These are phyloP conservation scores for Phrynosoma platyrhinos DNA, from an alignment of 2,113 vertebrate species.

Conservation along the genomic window DNA sequence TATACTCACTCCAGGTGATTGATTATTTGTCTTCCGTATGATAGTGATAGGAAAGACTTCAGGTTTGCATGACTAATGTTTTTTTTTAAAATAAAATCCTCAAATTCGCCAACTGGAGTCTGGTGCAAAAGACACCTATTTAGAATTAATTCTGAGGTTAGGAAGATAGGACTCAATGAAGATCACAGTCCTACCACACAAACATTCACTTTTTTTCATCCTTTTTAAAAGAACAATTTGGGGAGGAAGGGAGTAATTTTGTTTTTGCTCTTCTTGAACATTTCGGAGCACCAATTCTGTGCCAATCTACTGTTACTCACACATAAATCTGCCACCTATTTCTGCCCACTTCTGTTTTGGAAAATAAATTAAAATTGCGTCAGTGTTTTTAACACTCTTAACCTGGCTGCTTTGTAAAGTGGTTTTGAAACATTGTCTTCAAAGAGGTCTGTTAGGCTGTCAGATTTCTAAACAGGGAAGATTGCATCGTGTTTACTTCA, in stretches of 20 bases:
- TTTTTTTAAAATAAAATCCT: too few relatives aligned
- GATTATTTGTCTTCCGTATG: neutral
- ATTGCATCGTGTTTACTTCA: slow-evolving; percentile 11
- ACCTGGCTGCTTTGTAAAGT: slow-evolving; percentile 41
- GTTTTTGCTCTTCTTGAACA: neutral
- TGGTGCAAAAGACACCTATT: too few relatives aligned
- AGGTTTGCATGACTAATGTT: too few relatives aligned
- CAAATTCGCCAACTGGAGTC: too few relatives aligned
- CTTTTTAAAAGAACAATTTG: neutral
- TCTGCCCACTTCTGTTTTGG: neutral
- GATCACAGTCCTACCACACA: neutral
- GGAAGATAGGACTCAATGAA: neutral
- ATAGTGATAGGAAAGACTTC: too few relatives aligned
- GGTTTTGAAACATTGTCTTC: slow-evolving; percentile 69
- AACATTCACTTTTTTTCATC: neutral
- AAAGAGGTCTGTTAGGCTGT: slow-evolving; percentile 56
- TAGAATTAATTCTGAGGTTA: neutral
- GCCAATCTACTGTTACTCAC: neutral
- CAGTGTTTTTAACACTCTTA: slow-evolving; percentile 16
- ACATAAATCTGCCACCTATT: neutral
- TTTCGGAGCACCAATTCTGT: neutral
- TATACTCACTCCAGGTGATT: neutral
- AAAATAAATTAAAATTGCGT: neutral
- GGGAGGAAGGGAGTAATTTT: neutral
- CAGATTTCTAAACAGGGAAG: slow-evolving; percentile 75